A percentile compares a stretch with the other conserved stretches of the same genome.
These are phyloP conservation scores for Pyrgilauda ruficollis DNA, from an alignment of 2,113 vertebrate genomes.

Conservation along the genomic window DNA sequence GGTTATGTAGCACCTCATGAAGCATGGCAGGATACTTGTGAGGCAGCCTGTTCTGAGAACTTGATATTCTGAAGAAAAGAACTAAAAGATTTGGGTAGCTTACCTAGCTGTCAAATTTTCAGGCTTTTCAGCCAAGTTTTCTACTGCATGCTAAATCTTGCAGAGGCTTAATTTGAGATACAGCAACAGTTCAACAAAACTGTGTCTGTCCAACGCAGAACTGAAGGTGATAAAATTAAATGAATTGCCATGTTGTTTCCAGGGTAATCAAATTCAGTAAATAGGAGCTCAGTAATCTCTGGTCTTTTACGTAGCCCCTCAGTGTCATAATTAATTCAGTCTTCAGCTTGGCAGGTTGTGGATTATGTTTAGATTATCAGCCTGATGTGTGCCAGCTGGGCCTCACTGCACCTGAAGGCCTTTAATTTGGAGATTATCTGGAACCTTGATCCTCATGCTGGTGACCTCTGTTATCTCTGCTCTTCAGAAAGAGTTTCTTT, in stretches of 20 bases:
- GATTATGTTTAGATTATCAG: conserved; percentile 24
- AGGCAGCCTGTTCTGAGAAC: not conserved
- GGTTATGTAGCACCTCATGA: not conserved
- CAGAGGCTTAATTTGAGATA: not conserved
- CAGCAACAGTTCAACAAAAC: not conserved
- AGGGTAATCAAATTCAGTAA: conserved; percentile 22
- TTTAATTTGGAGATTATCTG: conserved; percentile 41
- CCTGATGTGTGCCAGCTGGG: not conserved
- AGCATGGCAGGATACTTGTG: not conserved
- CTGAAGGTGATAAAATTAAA: not conserved
- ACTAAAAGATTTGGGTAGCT: not conserved
- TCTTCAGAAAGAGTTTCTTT: conserved; percentile 6
- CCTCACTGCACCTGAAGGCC: conserved; percentile 23
- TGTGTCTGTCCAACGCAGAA: not conserved
- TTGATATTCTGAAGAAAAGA: not conserved
- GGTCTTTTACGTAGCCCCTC: not conserved
- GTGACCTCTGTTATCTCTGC: conserved; percentile 44
- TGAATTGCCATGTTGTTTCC: not conserved
- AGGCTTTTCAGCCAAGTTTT: not conserved
- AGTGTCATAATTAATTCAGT: not conserved
- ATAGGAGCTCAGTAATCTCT: not conserved
- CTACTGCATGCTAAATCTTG: not conserved
- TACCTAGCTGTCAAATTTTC: not conserved
- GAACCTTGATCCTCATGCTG: not conserved
- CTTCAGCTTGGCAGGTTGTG: not conserved